phyloP scores from a whole-genome alignment of 2,797 vertebrate species.

The Chanos chanos region DNA sequence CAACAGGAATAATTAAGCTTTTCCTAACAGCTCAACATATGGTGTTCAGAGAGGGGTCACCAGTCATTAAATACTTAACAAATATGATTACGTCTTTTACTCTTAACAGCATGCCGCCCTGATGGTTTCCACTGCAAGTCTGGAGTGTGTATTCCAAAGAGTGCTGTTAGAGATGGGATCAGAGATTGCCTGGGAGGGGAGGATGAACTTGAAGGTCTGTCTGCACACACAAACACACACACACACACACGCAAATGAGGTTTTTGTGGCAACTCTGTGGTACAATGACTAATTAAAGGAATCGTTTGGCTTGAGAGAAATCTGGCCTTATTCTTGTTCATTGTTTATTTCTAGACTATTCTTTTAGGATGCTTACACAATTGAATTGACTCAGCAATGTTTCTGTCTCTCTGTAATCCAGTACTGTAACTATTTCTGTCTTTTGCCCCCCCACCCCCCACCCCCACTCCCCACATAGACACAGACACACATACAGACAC shows the following conservation, averaged over 20 bases:
- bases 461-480: not conserved
- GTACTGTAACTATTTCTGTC: no score
- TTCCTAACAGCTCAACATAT: no score
- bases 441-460: not conserved
- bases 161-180: constrained; percentile 62
- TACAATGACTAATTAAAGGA: no score
- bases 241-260: not conserved
- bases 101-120: constrained; percentile 68
- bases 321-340: no score
- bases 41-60: no score
- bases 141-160: constrained; percentile 73
- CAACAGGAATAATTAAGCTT: no score
- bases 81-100: not conserved
- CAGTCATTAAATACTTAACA: no score
- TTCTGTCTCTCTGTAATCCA: no score
- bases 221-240: not conserved
- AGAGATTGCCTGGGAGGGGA: constrained; percentile 84
- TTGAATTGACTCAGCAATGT: not conserved
- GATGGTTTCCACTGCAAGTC: constrained; percentile 73
- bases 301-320: no score
- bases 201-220: constrained; percentile 63
- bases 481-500: constrained; percentile 5
- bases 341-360: no score
- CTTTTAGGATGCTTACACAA: not conserved
- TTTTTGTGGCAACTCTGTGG: no score